Conservation (phyloP, 2,797 vertebrate genomes). For the Spinus olivaceus region DNA sequence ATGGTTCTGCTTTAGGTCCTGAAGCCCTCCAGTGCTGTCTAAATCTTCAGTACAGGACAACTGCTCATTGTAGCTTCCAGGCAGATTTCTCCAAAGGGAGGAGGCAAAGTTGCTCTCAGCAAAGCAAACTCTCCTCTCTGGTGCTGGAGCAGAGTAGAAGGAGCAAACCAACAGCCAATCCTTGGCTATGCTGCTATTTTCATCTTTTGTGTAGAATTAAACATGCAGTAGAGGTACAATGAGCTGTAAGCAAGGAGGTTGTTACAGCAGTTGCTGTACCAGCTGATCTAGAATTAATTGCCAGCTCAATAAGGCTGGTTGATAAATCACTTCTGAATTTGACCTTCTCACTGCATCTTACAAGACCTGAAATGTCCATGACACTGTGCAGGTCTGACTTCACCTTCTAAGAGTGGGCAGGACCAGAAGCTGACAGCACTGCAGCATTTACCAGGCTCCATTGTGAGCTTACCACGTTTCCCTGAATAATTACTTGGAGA, state of each 20-base stretch:
- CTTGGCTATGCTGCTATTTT: neutral
- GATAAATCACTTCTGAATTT: neutral
- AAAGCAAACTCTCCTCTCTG: neutral
- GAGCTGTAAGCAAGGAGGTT: neutral
- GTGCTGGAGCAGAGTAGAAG: neutral
- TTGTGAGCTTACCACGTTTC: neutral
- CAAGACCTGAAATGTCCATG: neutral
- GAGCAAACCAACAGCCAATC: neutral
- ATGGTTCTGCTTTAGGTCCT: neutral
- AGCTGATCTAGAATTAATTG: neutral
- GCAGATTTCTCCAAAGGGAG: neutral
- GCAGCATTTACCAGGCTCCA: neutral
- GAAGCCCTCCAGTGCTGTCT: neutral
- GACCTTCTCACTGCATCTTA: neutral
- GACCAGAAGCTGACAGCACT: neutral
- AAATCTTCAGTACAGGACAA: rapidly evolving
- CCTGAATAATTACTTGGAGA: neutral
- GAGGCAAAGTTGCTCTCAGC: neutral
- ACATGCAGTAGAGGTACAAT: neutral
- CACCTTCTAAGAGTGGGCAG: neutral
- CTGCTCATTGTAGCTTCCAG: neutral
- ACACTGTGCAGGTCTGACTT: neutral
- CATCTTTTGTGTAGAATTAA: neutral
- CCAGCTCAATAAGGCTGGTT: neutral
- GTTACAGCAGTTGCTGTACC: neutral